Conservation (phyloP, 2,113 vertebrate genomes). For the Planiliza haematocheilus region DNA sequence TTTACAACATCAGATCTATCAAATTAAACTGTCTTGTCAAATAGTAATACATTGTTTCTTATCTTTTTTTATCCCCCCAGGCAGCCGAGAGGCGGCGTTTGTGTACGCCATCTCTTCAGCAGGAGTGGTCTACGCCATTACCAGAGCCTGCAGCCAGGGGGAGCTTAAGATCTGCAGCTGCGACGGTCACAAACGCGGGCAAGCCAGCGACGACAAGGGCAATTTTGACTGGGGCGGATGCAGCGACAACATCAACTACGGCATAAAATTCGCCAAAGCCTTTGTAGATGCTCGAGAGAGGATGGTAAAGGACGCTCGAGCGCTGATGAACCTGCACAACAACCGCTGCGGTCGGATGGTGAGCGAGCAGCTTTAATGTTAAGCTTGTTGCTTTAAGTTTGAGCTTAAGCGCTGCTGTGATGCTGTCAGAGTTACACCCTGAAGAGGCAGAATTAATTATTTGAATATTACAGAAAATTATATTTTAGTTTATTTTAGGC, state of each 20-base stretch:
- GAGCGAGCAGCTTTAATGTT: conserved; percentile 66
- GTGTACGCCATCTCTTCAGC: conserved; percentile 98
- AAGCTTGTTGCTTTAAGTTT: not conserved
- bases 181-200: conserved; percentile 90
- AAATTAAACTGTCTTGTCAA: not conserved
- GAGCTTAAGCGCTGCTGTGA: not conserved
- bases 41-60: not conserved
- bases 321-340: conserved; percentile 98
- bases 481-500: too few relatives aligned
- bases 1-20: fast-evolving
- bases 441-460: too few relatives aligned
- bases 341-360: conserved; percentile 98
- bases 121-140: conserved; percentile 96
- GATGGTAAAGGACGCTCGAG: conserved; percentile 94
- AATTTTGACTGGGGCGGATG: conserved; percentile 98
- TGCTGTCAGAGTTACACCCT: not conserved
- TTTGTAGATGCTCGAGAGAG: conserved; percentile 97
- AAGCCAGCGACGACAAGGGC: conserved; percentile 87
- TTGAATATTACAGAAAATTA: too few relatives aligned
- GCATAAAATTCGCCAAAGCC: conserved; percentile 94
- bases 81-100: conserved; percentile 97
- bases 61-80: conserved; percentile 74
- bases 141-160: conserved; percentile 95
- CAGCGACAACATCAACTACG: conserved; percentile 98
- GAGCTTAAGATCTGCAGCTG: conserved; percentile 95